phyloP scores from a whole-genome alignment of 2,888 invertebrate genomes.

The Metacarcinus magister region DNA sequence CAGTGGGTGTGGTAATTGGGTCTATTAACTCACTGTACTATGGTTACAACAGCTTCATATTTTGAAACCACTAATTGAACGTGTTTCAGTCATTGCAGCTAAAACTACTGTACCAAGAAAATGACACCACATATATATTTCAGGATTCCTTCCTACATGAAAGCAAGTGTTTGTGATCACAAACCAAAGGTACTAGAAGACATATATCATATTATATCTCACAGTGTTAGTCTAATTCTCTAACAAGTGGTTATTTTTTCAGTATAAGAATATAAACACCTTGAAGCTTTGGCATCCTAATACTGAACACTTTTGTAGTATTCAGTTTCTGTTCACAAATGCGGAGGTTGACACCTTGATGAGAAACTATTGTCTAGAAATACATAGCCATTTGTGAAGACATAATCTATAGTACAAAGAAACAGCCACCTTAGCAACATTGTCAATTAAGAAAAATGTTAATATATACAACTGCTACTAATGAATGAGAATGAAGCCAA shows the following conservation, averaged over 20 bases:
- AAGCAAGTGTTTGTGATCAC: not conserved
- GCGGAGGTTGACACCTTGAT: not conserved
- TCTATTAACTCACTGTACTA: not conserved
- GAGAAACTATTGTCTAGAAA: not conserved
- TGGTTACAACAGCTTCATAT: not conserved
- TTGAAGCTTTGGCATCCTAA: constrained; percentile 2
- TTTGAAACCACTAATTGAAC: not conserved
- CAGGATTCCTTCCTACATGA: not conserved
- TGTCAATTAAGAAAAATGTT: not conserved
- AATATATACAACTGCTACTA: not conserved
- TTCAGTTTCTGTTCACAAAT: not conserved
- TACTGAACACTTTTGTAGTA: not conserved
- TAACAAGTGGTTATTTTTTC: not conserved
- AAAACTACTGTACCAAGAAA: not conserved
- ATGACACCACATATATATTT: not conserved
- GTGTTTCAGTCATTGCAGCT: no score
- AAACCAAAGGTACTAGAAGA: not conserved
- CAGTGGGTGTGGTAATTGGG: not conserved
- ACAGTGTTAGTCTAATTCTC: not conserved
- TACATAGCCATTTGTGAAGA: not conserved
- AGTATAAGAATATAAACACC: not conserved
- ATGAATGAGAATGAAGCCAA: not conserved
- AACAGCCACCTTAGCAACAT: not conserved
- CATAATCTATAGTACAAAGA: not conserved
- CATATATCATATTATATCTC: not conserved